These are phyloP conservation scores for Macquaria ambigua DNA, from an alignment of 2,113 vertebrate genomes.

Conservation along the genomic window DNA sequence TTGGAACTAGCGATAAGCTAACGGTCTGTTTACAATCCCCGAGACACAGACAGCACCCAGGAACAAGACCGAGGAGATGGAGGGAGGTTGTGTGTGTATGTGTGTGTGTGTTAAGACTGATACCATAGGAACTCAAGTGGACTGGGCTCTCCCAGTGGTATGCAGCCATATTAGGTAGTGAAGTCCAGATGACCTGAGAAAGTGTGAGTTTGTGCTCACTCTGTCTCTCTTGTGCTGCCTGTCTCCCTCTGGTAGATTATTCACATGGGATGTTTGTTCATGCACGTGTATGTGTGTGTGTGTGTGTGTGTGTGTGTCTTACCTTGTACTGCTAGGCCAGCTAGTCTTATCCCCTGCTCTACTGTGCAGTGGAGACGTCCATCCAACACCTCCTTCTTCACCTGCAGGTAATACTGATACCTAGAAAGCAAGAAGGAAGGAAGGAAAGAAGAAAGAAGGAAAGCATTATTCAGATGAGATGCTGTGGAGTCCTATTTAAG, in stretches of 20 bases:
- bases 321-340: conserved; percentile 97
- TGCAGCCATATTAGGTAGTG: conserved; percentile 83
- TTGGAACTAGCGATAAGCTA: conserved; percentile 77
- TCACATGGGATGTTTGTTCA: conserved; percentile 47
- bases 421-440: conserved; percentile 71
- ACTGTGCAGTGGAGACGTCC: conserved; percentile 89
- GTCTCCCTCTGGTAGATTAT: conserved; percentile 52
- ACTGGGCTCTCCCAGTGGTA: conserved; percentile 75
- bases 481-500: neutral
- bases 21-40: conserved; percentile 81
- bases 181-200: conserved; percentile 79
- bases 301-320: conserved; percentile 31
- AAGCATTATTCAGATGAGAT: neutral
- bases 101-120: conserved; percentile 77
- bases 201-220: conserved; percentile 70
- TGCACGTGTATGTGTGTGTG: neutral
- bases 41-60: conserved; percentile 74
- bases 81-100: conserved; percentile 38
- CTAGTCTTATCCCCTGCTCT: conserved; percentile 93
- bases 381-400: conserved; percentile 96
- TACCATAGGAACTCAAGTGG: conserved; percentile 82
- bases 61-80: conserved; percentile 61
- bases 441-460: neutral
- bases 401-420: conserved; percentile 98
- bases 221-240: conserved; percentile 54